Evolutionary conservation across 2,797 vertebrate species (phyloP), one percentile per base, ranked within the genome.

Genomic region (Scleropages formosus): DNA sequence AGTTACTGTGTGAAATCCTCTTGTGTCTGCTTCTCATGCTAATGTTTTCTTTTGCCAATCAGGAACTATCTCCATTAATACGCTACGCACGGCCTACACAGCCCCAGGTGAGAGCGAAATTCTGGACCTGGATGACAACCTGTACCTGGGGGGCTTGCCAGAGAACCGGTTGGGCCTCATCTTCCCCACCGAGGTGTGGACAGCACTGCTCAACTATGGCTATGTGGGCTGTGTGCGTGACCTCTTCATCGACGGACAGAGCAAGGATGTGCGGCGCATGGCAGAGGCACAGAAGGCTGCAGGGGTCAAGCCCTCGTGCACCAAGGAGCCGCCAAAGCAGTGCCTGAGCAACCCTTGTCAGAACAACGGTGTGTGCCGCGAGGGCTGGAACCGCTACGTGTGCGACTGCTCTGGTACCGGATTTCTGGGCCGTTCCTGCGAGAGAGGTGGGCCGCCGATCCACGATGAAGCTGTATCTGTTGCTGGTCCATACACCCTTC

Each of bases 31-130:
- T n/a, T 79, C 0, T 83, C 20, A 70, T 20, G 69, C 31, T 51
- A 20, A 39, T n/a, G 64, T 59, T 16, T 18, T 44, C 16, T 24
- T 9, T 56, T 10, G 49, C 18, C 59, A 16, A 67, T 62, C 78
- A 99, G 97, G 97, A 85, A 98, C 96, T 67, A 98, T 99, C 90
- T 98, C 97, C 75, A 95, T 99, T 88, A 98, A 99, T 87, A 97
- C 94, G 0, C 80, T 96, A 53, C 96, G 97, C 3, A 96, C 95
- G 0, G 95, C 95, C 4, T 99, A 98, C 74, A 97, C 95, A 0
- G 95, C 96, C 26, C 96, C 96, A 0, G 97, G 97, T 0, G 97
- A 98, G 89, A 99, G 96, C 81, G 97, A 99, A 86, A 97, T 99
- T 81, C 90, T 99, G 79, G 97, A 99, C 83, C 89, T 99, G 82